Percentiles rank a stretch among this genome's conserved stretches.
Conservation (phyloP, 2,888 invertebrate genomes). For the Tyria jacobaeae region DNA sequence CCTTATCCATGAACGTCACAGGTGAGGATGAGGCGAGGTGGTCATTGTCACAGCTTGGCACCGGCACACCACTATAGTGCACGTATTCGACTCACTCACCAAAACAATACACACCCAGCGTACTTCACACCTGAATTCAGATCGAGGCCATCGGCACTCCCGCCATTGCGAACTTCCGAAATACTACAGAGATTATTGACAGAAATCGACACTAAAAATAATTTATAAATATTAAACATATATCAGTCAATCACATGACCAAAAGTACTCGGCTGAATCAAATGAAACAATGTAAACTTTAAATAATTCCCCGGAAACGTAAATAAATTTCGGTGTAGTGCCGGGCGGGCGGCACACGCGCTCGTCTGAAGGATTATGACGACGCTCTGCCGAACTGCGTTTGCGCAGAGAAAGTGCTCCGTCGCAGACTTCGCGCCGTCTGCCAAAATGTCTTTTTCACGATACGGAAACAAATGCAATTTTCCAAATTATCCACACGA, state of each 20-base stretch:
- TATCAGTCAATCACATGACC: conserved; percentile 54
- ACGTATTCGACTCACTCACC: conserved; percentile 59
- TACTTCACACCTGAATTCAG: conserved; percentile 52
- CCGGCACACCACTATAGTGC: conserved; percentile 64
- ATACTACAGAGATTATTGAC: conserved; percentile 56
- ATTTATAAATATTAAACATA: conserved; percentile 49
- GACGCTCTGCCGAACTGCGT: conserved; percentile 65
- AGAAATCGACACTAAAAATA: conserved; percentile 50
- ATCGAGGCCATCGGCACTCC: conserved; percentile 63
- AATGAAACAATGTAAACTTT: conserved; percentile 49
- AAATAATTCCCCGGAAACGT: conserved; percentile 58
- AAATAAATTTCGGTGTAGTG: conserved; percentile 48
- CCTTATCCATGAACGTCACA: conserved; percentile 77
- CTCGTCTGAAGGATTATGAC: conserved; percentile 71
- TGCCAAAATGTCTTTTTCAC: conserved; percentile 82
- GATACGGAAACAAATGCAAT: conserved; percentile 77
- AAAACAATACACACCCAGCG: conserved; percentile 56
- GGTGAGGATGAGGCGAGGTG: conserved; percentile 66
- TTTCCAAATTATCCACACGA: conserved; percentile 74
- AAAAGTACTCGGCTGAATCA: conserved; percentile 45
- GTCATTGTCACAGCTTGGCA: conserved; percentile 76
- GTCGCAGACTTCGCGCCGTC: conserved; percentile 84
- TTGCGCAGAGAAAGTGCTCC: conserved; percentile 82
- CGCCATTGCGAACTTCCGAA: conserved; percentile 60
- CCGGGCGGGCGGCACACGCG: conserved; percentile 72